Evolutionary conservation across 2,113 vertebrate species (phyloP), one percentile per base, ranked within the genome.

Genomic region (Alouatta palliata): DNA sequence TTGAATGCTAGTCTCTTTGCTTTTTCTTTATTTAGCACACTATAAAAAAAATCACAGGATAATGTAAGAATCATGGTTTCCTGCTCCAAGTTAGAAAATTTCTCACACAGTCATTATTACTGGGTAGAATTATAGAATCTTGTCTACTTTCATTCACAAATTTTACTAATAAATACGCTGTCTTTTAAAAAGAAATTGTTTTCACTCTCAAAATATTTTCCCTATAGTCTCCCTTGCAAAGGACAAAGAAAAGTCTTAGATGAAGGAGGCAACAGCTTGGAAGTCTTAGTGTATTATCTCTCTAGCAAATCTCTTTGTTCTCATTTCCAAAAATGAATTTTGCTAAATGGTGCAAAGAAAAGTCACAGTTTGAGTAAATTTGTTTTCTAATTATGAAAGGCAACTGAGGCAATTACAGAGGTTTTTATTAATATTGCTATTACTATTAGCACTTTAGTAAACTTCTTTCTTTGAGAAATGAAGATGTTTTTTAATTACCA

Each of bases 171-270:
- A 82, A 58, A 56, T 1, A 6, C 8, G 5, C 13, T 87, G 43
- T 52, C 77, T 92, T 94, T 95, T 79, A 77, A 85, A 27, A 96
- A 94, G 45, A 96, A 96, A 85, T 20, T 87, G 4, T 77, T 95
- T 93, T 91, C n/a, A 87, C 76, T 90, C 32, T 95, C 47, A 76
- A 96, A n/a, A 32, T 94, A 79, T 82, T 43, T 80, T 75, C 19
- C 27, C 32, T 86, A 0, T n/a, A 90, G 37, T 27, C 89, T 86
- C 61, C 47, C n/a, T 85, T 32, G 66, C 45, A 94, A 35, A 96
- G 30, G 23, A 87, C 27, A 95, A 94, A 92, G 54, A 81, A 88
- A 85, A 10, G 3, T 75, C 19, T 61, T 79, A 37, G 32, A 43
- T 25, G 61, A 88, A 79, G 37, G 13, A 84, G 16, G 4, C 5